A percentile compares a stretch with the other conserved stretches of the same genome.
Evolutionary conservation across 1,140 invertebrate genomes (phyloP).

Genomic region (Metopolophium dirhodum): DNA sequence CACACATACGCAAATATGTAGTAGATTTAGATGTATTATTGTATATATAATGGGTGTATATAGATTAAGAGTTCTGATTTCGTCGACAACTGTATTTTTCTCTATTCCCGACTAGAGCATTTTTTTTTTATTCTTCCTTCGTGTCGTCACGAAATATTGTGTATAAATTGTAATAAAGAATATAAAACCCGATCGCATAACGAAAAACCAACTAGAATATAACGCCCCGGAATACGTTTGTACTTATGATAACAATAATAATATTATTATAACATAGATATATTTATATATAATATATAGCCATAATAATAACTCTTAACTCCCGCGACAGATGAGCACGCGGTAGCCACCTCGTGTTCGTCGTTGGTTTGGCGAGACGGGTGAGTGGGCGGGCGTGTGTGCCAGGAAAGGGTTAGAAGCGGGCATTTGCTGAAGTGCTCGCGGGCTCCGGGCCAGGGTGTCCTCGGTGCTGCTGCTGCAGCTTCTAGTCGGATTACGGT

Average conservation of each 20-base stretch:
- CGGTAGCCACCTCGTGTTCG: not conserved
- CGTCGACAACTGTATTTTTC: not conserved
- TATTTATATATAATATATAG: too few species aligned
- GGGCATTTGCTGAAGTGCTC: not conserved
- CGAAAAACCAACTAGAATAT: not conserved
- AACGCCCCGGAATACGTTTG: not conserved
- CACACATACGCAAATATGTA: not conserved
- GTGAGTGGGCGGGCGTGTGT: not conserved
- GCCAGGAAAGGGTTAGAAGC: constrained; percentile 33
- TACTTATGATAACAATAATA: not conserved
- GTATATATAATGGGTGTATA: not conserved
- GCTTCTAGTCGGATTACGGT: constrained; percentile 42
- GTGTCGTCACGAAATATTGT: not conserved
- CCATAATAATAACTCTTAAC: constrained; percentile 20
- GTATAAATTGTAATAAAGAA: constrained; percentile 37
- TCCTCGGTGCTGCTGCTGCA: not conserved
- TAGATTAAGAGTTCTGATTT: not conserved
- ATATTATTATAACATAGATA: not conserved
- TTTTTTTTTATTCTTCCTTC: not conserved
- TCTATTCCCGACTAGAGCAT: not conserved
- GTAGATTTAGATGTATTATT: too few species aligned
- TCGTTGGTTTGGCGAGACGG: not conserved
- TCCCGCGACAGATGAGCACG: not conserved
- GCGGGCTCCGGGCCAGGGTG: constrained; percentile 48
- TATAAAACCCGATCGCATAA: not conserved